phyloP scores from a whole-genome alignment of 35 echinoderm and acorn worm genomes.

The Nesometra sesokonis region DNA sequence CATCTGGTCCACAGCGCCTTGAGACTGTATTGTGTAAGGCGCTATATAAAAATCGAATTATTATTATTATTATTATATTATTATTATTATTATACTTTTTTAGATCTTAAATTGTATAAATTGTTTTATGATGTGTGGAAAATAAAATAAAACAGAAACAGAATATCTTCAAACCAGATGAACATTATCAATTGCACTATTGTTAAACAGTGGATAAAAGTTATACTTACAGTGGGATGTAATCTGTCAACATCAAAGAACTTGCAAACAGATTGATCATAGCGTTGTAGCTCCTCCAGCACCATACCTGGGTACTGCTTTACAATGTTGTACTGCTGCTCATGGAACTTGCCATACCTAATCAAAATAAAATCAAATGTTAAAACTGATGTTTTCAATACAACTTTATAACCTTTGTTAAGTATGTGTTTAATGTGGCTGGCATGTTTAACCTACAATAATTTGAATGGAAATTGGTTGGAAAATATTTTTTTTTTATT shows the following conservation, averaged over 20 bases:
- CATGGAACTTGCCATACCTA: constrained; percentile 73
- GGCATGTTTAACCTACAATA: no score
- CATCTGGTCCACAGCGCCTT: no score
- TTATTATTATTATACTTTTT: no score
- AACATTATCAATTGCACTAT: not conserved
- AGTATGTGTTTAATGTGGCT: no score
- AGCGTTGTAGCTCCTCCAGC: constrained; percentile 50
- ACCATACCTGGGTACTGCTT: constrained; percentile 76
- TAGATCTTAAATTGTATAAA: not conserved
- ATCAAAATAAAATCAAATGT: not conserved
- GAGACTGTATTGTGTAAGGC: no score
- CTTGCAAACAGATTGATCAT: constrained; percentile 69
- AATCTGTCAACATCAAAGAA: constrained; percentile 83
- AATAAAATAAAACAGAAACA: not conserved
- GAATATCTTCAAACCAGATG: no score
- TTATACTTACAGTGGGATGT: constrained; percentile 53
- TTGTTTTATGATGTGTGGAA: no score
- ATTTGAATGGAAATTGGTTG: no score
- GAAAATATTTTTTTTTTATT: no score
- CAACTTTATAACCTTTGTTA: no score
- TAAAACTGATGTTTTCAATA: not conserved
- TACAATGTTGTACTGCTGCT: constrained; percentile 64
- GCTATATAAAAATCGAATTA: no score
- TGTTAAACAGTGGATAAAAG: not conserved
- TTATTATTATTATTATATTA: no score